Evolutionary conservation across 2,888 invertebrate genomes (phyloP).

Genomic region (Scaptomyza caliginosa): DNA sequence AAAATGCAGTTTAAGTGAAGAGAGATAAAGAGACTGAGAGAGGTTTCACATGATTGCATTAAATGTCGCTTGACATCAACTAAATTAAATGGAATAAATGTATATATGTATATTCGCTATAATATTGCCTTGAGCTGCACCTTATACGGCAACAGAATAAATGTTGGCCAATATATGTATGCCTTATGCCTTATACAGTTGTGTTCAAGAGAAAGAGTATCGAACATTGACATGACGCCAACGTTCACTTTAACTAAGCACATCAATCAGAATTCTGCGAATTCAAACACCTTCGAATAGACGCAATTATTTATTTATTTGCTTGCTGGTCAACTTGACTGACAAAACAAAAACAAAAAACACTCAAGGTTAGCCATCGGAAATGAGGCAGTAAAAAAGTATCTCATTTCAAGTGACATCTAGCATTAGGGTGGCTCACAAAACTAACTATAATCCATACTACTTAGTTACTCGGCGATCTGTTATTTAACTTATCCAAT

Average conservation of each 20-base stretch:
- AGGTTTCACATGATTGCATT: constrained; percentile 53
- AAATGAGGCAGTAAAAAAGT: constrained; percentile 54
- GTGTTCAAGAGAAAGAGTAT: constrained; percentile 6
- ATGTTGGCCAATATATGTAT: constrained; percentile 19
- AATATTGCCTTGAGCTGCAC: constrained; percentile 38
- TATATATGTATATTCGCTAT: constrained; percentile 5
- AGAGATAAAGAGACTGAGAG: not conserved
- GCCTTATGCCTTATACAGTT: constrained; percentile 23
- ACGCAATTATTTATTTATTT: constrained; percentile 5
- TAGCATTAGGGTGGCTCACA: constrained; percentile 41
- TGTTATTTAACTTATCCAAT: constrained; percentile 8
- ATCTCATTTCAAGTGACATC: constrained; percentile 58
- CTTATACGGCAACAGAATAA: constrained; percentile 41
- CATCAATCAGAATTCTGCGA: constrained; percentile 53
- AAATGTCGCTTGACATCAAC: constrained; percentile 23
- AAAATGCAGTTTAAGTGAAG: constrained; percentile 40
- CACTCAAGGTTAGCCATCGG: constrained; percentile 68
- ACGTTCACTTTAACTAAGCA: constrained; percentile 18
- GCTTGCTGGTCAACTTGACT: constrained; percentile 46
- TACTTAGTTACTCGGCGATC: not conserved
- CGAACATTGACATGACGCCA: constrained; percentile 39
- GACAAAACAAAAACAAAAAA: no score
- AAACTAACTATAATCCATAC: not conserved
- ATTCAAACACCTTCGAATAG: constrained; percentile 1
- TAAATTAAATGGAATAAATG: constrained; percentile 15